Evolutionary conservation across 2,888 invertebrate species (phyloP).

Genomic region (Hypsopygia costalis): DNA sequence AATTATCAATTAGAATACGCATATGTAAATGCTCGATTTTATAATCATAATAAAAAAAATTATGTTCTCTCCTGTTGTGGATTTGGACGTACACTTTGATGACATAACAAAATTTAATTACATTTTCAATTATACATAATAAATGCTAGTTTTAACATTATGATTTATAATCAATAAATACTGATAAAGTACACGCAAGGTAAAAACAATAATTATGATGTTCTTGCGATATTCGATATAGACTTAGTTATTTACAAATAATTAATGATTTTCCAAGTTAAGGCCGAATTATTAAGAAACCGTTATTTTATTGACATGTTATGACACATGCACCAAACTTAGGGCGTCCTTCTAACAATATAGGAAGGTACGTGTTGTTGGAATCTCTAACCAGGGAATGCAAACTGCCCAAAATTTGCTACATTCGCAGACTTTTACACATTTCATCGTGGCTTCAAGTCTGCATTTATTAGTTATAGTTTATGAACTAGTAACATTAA

Average conservation of each 20-base stretch:
- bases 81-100: neutral
- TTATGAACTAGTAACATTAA: no score
- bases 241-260: neutral
- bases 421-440: no score
- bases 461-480: no score
- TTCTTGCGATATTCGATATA: neutral
- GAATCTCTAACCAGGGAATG: no score
- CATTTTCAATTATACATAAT: slow-evolving; percentile 8
- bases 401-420: no score
- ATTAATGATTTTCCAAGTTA: neutral
- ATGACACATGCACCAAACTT: no score
- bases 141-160: slow-evolving; percentile 16
- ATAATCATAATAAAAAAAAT: neutral
- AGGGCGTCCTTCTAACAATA: no score
- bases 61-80: neutral
- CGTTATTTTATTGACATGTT: no score
- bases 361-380: no score
- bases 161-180: slow-evolving; percentile 11
- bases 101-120: neutral
- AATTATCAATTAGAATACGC: neutral
- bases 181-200: neutral
- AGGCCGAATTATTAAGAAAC: neutral
- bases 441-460: no score
- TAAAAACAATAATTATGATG: neutral
- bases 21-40: slow-evolving; percentile 5